Evolutionary conservation across 2,797 vertebrate species (phyloP), one percentile per base, ranked within the genome.

Genomic region (Cryptoprocta ferox): DNA sequence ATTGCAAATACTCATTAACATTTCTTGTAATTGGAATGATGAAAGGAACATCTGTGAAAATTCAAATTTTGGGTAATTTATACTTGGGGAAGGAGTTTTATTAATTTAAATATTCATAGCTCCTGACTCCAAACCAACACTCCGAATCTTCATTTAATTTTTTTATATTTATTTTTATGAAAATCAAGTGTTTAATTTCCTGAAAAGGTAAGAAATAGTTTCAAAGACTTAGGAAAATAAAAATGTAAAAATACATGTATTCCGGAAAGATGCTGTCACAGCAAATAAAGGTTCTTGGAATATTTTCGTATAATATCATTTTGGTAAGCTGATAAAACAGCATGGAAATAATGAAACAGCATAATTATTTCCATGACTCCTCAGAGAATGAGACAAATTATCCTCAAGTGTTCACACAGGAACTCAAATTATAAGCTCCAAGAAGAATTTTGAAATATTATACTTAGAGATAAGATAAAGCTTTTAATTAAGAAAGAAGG

Each of bases 151-250:
- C 6, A 70, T 88, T 92, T 82, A 42, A 79, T 30, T 32, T 91
- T 93, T 92, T 61, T 61, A 42, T 83, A 80, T 91, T 95, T 94
- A 88, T 86, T 89, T 94, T 50, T 63, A 68, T 83, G 24, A 63
- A 92, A 68, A 85, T 53, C 39, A 71, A 59, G 30, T 56, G 32
- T 42, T 93, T 84, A 73, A 48, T 87, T 91, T 84, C 32, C 75
- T 89, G 26, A 76, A 15, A 93, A 79, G 59, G 30, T 65, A 59
- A 86, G 10, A 97, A 93, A 63, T 16, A 28, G 13, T 35, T 24
- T 68, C 48, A 91, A 84, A 95, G 37, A 89, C 2, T 71, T 80
- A 32, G 8, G n/a, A 89, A 96, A 95, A 91, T 80, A 90, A 84
- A 86, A 91, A 65, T 76, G 61, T 95, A 39, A 93, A 91, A n/a